Percentiles rank a stretch among this genome's conserved stretches.
These are phyloP conservation scores for Clivina fossor DNA, from an alignment of 2,888 invertebrate genomes.

Conservation along the genomic window DNA sequence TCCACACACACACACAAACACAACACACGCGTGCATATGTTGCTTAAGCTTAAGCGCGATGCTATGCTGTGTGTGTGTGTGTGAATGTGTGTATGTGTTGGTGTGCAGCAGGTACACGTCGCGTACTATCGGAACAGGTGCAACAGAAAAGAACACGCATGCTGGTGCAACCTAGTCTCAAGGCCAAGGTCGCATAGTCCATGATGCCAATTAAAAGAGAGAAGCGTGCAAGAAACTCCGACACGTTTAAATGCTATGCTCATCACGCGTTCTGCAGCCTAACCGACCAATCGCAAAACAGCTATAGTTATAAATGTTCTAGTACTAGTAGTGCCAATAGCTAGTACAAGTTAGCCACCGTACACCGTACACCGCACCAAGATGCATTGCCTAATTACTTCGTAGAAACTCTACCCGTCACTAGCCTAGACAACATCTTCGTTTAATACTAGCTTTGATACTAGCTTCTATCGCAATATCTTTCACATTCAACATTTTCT, in stretches of 20 bases:
- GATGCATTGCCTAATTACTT: neutral
- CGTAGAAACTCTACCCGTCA: no score
- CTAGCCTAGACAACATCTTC: no score
- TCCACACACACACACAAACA: no score
- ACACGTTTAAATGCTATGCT: slow-evolving; percentile 12
- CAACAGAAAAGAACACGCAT: slow-evolving; percentile 44
- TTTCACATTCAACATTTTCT: no score
- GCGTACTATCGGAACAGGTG: slow-evolving; percentile 26
- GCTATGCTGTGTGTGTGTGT: neutral
- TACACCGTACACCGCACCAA: neutral
- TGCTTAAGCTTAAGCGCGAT: neutral
- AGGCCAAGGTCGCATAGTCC: slow-evolving; percentile 41
- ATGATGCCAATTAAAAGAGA: slow-evolving; percentile 43
- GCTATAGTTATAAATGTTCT: no score
- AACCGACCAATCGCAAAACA: no score
- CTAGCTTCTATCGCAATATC: no score
- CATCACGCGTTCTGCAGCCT: no score
- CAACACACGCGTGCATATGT: neutral
- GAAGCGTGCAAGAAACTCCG: slow-evolving; percentile 3
- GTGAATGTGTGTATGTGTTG: neutral
- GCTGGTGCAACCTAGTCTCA: slow-evolving; percentile 43
- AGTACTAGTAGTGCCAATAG: no score
- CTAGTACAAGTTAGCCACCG: no score
- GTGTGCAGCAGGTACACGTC: slow-evolving; percentile 4
- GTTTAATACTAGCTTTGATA: no score